Evolutionary conservation across 1,140 invertebrate species (phyloP).

Genomic region (Mamestra configurata): DNA sequence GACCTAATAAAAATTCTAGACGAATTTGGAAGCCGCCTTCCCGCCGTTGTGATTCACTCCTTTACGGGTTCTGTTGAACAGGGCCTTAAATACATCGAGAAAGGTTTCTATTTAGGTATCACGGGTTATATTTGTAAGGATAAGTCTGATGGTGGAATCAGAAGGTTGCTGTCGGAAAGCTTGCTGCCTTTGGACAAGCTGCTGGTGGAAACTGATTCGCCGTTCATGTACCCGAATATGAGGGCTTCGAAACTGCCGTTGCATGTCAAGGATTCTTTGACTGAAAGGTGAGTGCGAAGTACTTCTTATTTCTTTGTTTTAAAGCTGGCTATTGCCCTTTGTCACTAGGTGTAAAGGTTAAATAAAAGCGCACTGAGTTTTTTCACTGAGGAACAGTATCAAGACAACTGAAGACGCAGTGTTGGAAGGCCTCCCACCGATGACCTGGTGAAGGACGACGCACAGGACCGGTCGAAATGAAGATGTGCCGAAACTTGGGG

Average conservation of each 20-base stretch:
- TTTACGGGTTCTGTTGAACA: constrained; percentile 97
- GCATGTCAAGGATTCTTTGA: constrained; percentile 95
- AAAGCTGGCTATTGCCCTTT: no score
- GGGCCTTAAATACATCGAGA: constrained; percentile 95
- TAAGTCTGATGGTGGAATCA: constrained; percentile 96
- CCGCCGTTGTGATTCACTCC: constrained; percentile 96
- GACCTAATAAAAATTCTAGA: constrained; percentile 90
- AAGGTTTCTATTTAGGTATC: constrained; percentile 92
- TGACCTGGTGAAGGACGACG: no score
- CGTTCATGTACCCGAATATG: constrained; percentile 98
- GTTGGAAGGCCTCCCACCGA: no score
- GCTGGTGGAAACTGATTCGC: constrained; percentile 97
- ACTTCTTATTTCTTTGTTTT: not conserved
- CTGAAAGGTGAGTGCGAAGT: constrained; percentile 91
- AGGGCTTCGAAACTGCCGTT: constrained; percentile 96
- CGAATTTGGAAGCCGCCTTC: constrained; percentile 90
- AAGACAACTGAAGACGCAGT: no score
- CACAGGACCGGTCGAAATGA: no score
- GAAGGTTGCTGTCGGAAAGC: constrained; percentile 94
- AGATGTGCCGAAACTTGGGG: no score
- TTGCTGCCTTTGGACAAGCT: constrained; percentile 94
- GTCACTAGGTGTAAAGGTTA: no score
- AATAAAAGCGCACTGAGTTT: no score
- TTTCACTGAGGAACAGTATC: no score
- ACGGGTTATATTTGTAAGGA: constrained; percentile 97